Evolutionary conservation across 2,888 invertebrate genomes (phyloP), one percentile per base, ranked within the genome.

Genomic region (Hirtodrosophila trivittata): DNA sequence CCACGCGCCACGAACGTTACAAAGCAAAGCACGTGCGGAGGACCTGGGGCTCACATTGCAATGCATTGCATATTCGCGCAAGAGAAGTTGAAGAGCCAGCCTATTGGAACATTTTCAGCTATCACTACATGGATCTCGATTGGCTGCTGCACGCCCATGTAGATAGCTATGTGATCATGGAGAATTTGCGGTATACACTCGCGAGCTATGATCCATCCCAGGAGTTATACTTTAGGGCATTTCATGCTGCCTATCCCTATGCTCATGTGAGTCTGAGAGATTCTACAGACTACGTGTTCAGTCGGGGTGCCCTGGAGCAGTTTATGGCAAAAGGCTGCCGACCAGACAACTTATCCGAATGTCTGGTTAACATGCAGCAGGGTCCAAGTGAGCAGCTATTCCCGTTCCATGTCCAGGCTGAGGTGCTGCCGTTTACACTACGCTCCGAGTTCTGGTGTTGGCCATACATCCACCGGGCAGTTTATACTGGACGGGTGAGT

Each of bases 71-170:
- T 26, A 5, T 21, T 10, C 64, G 0, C 8, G 14, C 3, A 3
- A 30, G 0, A 97, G 97, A 0, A 98, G 97, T 97, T 92, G 97
- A 21, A 97, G 97, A 86, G 96, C 95, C 94, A 73, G 97, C 97
- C 0, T 98, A 97, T 89, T 94, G 94, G 77, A 96, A 97, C 87
- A 94, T 97, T 8, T 96, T 97, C 87, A 92, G 95, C 72, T 92
- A 97, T 87, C 94, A 97, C 88, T 91, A 94, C 41, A 92, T 96
- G 72, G 93, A 97, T 38, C 95, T 95, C 1, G 98, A 98, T 90
- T 98, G 98, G 98, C 98, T 99, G 90, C 92, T 98, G 87, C 99
- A 99, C 89, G 98, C 98, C 12, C 98, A 99, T 86, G 98, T 99
- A 90, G 98, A 99, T 88, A 98, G 98, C 30, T 98, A 97, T 90